These are phyloP conservation scores for Drosophila pachea DNA, from an alignment of 1,140 invertebrate genomes.

Conservation along the genomic window DNA sequence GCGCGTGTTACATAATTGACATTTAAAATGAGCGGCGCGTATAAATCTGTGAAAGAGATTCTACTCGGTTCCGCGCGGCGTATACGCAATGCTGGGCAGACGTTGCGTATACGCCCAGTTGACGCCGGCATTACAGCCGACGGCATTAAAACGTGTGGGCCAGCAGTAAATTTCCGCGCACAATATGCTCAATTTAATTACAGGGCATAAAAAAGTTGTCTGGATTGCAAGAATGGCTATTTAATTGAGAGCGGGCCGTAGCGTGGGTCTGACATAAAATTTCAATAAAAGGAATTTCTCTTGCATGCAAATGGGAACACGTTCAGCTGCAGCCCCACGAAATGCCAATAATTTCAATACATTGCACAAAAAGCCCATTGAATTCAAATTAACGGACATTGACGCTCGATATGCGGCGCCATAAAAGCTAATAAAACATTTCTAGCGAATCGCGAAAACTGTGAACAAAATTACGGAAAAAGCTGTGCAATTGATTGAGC, in stretches of 20 bases:
- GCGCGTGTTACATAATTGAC: constrained; percentile 67
- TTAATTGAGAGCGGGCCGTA: constrained; percentile 43
- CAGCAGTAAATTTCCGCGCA: constrained; percentile 33
- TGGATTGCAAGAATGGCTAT: constrained; percentile 26
- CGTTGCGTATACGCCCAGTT: constrained; percentile 59
- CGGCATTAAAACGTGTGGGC: constrained; percentile 21
- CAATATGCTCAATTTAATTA: constrained; percentile 64
- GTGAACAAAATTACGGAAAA: no score
- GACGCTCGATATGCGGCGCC: no score
- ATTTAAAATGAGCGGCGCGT: constrained; percentile 57
- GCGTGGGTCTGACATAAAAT: constrained; percentile 38
- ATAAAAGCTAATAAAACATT: no score
- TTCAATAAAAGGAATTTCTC: constrained; percentile 26
- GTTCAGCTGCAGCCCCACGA: neutral
- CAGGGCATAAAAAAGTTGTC: constrained; percentile 51
- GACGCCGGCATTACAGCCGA: constrained; percentile 45
- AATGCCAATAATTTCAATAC: neutral
- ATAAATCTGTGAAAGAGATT: constrained; percentile 40
- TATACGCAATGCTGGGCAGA: constrained; percentile 24
- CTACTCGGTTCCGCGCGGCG: constrained; percentile 21
- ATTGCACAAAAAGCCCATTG: neutral
- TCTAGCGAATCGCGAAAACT: no score
- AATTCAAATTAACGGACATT: neutral
- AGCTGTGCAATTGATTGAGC: no score
- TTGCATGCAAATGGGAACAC: neutral